Evolutionary conservation across 2,888 invertebrate genomes (phyloP).

Genomic region (Nephrotoma flavescens): DNA sequence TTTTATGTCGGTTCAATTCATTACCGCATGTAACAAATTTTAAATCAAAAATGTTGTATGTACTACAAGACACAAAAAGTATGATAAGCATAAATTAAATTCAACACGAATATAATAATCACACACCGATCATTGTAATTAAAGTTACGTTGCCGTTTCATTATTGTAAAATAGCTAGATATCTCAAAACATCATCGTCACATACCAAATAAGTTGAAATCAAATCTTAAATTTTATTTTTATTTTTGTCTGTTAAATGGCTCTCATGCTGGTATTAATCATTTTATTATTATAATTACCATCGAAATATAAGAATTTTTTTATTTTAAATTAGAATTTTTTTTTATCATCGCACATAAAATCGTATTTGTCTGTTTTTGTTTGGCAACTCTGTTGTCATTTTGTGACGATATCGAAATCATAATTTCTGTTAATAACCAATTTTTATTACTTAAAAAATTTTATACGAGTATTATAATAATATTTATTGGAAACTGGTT

Average conservation of each 20-base stretch:
- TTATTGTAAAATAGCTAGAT: neutral
- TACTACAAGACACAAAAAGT: neutral
- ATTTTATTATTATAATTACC: neutral
- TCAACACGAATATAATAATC: neutral
- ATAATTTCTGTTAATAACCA: neutral
- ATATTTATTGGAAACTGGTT: neutral
- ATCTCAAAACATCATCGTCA: neutral
- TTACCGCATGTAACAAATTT: neutral
- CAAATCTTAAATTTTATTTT: neutral
- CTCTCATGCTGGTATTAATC: neutral
- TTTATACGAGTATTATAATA: neutral
- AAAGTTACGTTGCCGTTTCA: neutral
- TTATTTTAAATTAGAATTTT: neutral
- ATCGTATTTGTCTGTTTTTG: neutral
- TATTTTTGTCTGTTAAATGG: neutral
- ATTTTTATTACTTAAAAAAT: neutral
- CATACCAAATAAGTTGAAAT: neutral
- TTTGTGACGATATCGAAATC: neutral
- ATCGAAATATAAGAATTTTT: neutral
- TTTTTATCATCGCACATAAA: neutral
- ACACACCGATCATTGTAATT: neutral
- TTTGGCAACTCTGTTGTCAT: neutral
- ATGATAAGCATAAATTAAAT: neutral
- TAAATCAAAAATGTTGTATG: neutral
- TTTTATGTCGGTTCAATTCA: neutral